phyloP scores from a whole-genome alignment of 2,113 vertebrate genomes.

The Zosterops lateralis region DNA sequence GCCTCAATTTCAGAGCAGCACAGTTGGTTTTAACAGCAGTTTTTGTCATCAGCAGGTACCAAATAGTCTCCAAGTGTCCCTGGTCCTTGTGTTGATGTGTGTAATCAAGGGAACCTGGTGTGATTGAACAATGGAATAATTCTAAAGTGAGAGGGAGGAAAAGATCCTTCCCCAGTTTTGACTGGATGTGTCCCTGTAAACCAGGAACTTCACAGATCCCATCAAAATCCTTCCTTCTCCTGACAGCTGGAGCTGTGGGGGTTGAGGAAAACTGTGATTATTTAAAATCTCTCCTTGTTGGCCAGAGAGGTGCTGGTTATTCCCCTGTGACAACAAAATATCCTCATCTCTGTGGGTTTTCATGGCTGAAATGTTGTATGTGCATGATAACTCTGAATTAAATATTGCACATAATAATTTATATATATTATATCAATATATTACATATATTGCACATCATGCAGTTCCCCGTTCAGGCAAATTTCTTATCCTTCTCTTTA shows the following conservation, averaged over 20 bases:
- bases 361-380: no score
- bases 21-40: background rate
- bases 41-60: background rate
- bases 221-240: background rate
- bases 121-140: accelerated
- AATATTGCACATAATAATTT: no score
- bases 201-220: background rate
- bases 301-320: background rate
- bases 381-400: no score
- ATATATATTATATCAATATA: no score
- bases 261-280: background rate
- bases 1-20: accelerated
- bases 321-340: background rate
- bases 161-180: background rate
- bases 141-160: background rate
- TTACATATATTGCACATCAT: no score
- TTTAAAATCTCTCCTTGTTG: background rate
- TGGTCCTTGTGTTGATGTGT: background rate
- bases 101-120: background rate
- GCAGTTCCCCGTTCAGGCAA: background rate
- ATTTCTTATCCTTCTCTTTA: background rate
- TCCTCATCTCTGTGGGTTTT: no score
- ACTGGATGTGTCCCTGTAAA: background rate
- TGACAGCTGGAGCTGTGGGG: background rate
- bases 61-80: accelerated